Conservation (phyloP, 1,140 invertebrate species). For the Drosophila ogumai region DNA sequence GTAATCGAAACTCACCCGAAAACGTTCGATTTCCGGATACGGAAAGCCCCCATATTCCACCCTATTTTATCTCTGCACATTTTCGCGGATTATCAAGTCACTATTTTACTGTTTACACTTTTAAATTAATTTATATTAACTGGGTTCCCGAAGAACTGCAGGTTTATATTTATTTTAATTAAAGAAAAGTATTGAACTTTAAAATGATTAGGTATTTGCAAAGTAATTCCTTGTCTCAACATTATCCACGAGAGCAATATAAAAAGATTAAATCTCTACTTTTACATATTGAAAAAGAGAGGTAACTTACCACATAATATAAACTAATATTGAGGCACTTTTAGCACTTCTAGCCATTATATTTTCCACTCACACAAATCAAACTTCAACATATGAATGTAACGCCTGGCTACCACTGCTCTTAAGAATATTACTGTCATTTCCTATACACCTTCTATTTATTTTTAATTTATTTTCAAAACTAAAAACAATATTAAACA, state of each 20-base stretch:
- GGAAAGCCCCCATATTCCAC: background rate
- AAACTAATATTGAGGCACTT: background rate
- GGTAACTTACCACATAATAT: no score
- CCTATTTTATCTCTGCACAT: background rate
- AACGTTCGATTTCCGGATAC: background rate
- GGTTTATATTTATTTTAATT: no score
- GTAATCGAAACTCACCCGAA: slow-evolving; percentile 53
- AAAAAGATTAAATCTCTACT: no score
- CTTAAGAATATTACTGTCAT: background rate
- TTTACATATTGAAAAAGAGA: no score
- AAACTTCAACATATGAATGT: background rate
- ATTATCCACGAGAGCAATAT: no score
- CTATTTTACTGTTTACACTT: background rate
- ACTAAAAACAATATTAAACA: background rate
- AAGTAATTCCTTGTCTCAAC: no score
- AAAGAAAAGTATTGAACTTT: background rate
- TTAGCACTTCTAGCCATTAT: background rate
- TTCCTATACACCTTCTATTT: background rate
- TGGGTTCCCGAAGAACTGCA: background rate
- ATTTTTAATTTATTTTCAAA: slow-evolving; percentile 3
- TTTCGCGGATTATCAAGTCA: background rate
- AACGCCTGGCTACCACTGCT: background rate
- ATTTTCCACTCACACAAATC: background rate
- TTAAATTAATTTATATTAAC: background rate
- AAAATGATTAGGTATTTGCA: background rate